Conservation (phyloP, 1,140 invertebrate genomes). For the Drosophila orosa region DNA sequence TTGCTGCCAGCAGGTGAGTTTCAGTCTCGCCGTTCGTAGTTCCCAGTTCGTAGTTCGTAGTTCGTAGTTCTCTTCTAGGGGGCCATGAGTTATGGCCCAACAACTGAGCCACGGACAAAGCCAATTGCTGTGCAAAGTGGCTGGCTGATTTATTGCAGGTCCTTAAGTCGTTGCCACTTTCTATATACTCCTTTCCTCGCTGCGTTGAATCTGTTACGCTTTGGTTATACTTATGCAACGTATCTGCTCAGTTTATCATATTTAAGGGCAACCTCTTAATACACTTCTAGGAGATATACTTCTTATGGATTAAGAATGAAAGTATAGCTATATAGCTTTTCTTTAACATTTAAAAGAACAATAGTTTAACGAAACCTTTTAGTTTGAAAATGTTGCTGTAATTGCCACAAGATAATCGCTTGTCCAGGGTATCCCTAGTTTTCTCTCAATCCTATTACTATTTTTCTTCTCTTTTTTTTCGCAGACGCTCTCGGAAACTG, state of each 20-base stretch:
- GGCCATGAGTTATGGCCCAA: constrained; percentile 39
- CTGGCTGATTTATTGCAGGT: constrained; percentile 55
- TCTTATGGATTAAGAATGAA: not conserved
- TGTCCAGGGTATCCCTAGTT: constrained; percentile 11
- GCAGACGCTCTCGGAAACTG: constrained; percentile 89
- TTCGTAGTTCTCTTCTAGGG: not conserved
- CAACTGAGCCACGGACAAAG: constrained; percentile 45
- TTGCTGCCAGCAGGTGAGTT: constrained; percentile 89
- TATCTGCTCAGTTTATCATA: constrained; percentile 36
- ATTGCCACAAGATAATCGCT: constrained; percentile 7
- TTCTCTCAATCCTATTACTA: not conserved
- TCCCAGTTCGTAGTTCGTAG: not conserved
- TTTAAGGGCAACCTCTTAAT: constrained; percentile 22
- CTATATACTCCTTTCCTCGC: constrained; percentile 10
- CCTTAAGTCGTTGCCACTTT: constrained; percentile 48
- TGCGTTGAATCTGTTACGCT: constrained; percentile 28
- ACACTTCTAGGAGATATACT: not conserved
- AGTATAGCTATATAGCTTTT: too few species aligned
- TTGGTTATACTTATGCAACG: constrained; percentile 20
- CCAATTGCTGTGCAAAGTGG: constrained; percentile 48
- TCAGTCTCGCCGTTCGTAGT: not conserved
- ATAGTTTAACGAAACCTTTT: too few species aligned
- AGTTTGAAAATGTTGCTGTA: not conserved
- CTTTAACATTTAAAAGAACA: not conserved
- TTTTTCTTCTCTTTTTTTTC: constrained; percentile 4